These are phyloP conservation scores for Anguilla obscura DNA, from an alignment of 2,797 vertebrate genomes.

Conservation along the genomic window DNA sequence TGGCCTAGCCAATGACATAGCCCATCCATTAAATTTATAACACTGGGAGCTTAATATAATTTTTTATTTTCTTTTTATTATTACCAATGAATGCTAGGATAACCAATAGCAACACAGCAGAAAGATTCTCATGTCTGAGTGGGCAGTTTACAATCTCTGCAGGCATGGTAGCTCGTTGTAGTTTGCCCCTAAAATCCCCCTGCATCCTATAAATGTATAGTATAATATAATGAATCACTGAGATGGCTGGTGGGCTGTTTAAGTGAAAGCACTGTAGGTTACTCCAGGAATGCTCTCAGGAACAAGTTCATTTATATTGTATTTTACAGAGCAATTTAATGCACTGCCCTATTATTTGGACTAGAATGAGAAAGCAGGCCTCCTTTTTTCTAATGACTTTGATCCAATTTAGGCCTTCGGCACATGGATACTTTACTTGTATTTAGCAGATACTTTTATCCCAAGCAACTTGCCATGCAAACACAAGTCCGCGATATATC, in stretches of 20 bases:
- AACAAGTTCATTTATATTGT: background rate
- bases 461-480: no score
- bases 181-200: background rate
- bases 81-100: background rate
- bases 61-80: no score
- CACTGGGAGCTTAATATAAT: background rate
- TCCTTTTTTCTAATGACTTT: background rate
- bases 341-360: background rate
- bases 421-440: no score
- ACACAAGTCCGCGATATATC: no score
- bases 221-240: background rate
- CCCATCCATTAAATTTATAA: background rate
- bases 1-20: background rate
- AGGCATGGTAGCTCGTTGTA: background rate
- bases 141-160: background rate
- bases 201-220: background rate
- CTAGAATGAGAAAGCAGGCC: background rate
- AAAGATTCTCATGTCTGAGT: background rate
- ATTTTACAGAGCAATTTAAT: background rate
- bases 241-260: background rate
- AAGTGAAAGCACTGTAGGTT: background rate
- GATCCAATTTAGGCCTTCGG: background rate
- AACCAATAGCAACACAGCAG: background rate
- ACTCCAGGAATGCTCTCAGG: background rate
- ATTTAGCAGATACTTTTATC: no score